Evolutionary conservation across 2,888 invertebrate genomes (phyloP).

Genomic region (Anthoptus insignis): DNA sequence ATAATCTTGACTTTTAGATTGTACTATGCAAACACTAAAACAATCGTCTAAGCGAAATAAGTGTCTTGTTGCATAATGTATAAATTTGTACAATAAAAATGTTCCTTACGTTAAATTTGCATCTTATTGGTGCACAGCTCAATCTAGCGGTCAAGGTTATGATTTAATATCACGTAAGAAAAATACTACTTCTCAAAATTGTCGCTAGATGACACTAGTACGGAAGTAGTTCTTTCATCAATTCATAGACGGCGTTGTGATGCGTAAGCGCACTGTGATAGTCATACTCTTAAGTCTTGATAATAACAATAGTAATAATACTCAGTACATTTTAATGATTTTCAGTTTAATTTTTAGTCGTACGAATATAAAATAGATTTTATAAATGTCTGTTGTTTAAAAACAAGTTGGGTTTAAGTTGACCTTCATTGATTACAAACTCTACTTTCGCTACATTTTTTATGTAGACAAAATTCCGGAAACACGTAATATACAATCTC

Average conservation of each 20-base stretch:
- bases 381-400: neutral
- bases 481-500: constrained; percentile 69
- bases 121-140: constrained; percentile 8
- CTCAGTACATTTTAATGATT: neutral
- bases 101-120: neutral
- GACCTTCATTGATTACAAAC: constrained; percentile 64
- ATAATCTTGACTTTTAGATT: too few relatives aligned
- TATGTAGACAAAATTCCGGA: constrained; percentile 73
- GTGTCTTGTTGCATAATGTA: too few relatives aligned
- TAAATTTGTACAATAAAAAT: too few relatives aligned
- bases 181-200: constrained; percentile 1
- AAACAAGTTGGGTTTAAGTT: constrained; percentile 27
- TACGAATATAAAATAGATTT: neutral
- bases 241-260: constrained; percentile 24
- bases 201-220: constrained; percentile 18
- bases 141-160: constrained; percentile 28
- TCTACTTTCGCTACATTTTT: constrained; percentile 74
- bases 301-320: neutral
- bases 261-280: neutral
- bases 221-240: neutral
- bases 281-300: too few relatives aligned
- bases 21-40: too few relatives aligned
- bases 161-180: neutral
- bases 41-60: too few relatives aligned
- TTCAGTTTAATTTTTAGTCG: neutral